Evolutionary conservation across 1,140 invertebrate species (phyloP).

Genomic region (Pararge aegeria): DNA sequence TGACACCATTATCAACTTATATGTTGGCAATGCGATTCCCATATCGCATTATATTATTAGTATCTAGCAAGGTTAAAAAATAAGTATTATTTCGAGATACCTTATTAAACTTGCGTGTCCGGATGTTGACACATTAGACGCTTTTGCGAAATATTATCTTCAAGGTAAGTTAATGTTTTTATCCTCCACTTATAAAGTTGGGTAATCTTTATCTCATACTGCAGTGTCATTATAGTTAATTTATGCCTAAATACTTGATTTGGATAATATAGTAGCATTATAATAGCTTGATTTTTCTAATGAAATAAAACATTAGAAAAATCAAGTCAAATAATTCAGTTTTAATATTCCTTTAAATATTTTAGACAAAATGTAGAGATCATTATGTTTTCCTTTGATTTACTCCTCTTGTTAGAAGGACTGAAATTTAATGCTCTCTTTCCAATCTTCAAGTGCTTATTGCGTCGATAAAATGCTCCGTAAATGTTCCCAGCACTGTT

Average conservation of each 20-base stretch:
- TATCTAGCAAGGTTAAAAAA: neutral
- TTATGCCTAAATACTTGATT: neutral
- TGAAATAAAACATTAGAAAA: no score
- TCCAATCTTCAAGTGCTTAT: constrained; percentile 46
- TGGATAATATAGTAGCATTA: no score
- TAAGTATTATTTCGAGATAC: neutral
- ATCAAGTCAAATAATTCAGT: no score
- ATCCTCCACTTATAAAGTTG: neutral
- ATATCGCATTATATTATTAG: neutral
- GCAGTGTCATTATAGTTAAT: neutral
- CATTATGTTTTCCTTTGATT: constrained; percentile 26
- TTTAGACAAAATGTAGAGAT: constrained; percentile 13
- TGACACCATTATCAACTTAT: no score
- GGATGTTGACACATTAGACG: constrained; percentile 1
- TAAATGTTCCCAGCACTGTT: constrained; percentile 42
- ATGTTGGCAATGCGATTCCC: no score
- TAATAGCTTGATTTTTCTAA: no score
- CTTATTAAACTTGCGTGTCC: neutral
- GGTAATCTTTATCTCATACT: no score
- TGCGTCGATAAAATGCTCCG: constrained; percentile 61
- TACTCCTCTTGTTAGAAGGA: constrained; percentile 22
- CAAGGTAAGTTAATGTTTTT: neutral
- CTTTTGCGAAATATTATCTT: neutral
- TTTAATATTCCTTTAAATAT: neutral
- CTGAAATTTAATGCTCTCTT: constrained; percentile 30